A percentile compares a stretch with the other conserved stretches of the same genome.
Conservation (phyloP, 1,140 invertebrate species). For the Cydia splendana region DNA sequence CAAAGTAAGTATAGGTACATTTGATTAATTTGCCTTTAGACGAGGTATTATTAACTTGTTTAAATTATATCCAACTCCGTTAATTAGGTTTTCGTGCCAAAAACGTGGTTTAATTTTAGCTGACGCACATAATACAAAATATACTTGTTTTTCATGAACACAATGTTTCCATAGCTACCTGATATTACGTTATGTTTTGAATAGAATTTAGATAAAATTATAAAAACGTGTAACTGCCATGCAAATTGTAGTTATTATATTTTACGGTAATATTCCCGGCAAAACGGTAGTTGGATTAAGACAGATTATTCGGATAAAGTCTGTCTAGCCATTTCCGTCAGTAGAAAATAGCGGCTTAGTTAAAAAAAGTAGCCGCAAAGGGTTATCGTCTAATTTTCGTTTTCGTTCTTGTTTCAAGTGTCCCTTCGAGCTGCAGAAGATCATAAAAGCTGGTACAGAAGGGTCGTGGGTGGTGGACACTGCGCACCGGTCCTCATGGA, state of each 20-base stretch:
- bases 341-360: no score
- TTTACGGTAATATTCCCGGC: no score
- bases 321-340: no score
- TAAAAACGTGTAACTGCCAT: no score
- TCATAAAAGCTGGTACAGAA: constrained; percentile 46
- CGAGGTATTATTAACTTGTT: neutral
- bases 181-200: no score
- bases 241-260: no score
- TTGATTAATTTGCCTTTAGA: neutral
- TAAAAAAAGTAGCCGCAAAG: no score
- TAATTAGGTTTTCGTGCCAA: neutral
- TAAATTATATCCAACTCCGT: neutral
- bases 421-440: constrained; percentile 64
- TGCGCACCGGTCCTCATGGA: constrained; percentile 56
- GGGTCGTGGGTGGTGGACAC: constrained; percentile 58
- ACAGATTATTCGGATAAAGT: no score
- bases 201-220: no score
- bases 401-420: constrained; percentile 51
- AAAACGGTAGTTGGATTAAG: no score
- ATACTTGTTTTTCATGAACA: neutral
- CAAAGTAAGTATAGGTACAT: no score
- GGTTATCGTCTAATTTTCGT: neutral
- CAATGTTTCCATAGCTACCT: neutral
- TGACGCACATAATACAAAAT: neutral
- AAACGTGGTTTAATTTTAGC: neutral